These are phyloP conservation scores for Pluvialis apricaria DNA, from an alignment of 2,113 vertebrate genomes.

Conservation along the genomic window DNA sequence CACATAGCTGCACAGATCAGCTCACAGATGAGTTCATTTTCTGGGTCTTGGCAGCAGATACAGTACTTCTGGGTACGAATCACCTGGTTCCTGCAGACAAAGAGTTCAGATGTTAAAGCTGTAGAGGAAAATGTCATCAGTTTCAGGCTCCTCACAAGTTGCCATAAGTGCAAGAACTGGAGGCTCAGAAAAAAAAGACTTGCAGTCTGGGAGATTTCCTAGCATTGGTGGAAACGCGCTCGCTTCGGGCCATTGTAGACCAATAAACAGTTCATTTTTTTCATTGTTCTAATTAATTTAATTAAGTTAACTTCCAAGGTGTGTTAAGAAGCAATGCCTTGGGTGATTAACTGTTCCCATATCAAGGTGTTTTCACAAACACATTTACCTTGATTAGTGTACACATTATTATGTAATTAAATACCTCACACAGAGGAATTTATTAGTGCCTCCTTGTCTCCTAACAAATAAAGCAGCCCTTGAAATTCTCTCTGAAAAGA, in stretches of 20 bases:
- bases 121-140: not conserved
- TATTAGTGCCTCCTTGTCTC: constrained; percentile 82
- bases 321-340: constrained; percentile 83
- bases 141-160: constrained; percentile 29
- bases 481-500: constrained; percentile 72
- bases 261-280: constrained; percentile 81
- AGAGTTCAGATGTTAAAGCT: constrained; percentile 24
- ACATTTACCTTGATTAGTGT: constrained; percentile 87
- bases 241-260: constrained; percentile 74
- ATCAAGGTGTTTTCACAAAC: constrained; percentile 86
- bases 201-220: constrained; percentile 59
- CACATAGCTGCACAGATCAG: not conserved
- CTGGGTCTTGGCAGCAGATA: not conserved
- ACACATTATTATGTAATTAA: constrained; percentile 87
- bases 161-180: constrained; percentile 31
- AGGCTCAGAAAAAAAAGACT: not conserved
- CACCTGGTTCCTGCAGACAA: constrained; percentile 34
- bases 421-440: constrained; percentile 85
- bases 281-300: constrained; percentile 85
- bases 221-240: constrained; percentile 66
- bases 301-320: constrained; percentile 85
- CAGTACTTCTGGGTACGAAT: not conserved
- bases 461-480: constrained; percentile 79
- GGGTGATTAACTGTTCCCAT: constrained; percentile 86
- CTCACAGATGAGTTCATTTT: not conserved